Evolutionary conservation across 2,113 vertebrate species (phyloP).

Genomic region (Rutilus rutilus): DNA sequence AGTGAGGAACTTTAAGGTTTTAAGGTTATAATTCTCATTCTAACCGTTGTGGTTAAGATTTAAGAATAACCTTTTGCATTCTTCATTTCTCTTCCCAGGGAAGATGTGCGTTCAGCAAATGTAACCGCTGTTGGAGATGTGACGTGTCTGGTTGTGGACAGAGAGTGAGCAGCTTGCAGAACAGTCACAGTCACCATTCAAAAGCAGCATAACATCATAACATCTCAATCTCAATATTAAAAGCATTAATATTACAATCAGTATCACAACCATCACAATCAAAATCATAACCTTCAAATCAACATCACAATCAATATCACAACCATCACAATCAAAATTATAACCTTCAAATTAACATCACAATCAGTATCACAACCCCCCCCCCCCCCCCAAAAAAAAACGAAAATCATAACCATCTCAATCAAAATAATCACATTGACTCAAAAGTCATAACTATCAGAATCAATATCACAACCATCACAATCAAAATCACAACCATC

Average conservation of each 20-base stretch:
- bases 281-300: neutral
- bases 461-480: no score
- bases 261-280: neutral
- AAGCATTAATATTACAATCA: neutral
- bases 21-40: neutral
- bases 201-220: neutral
- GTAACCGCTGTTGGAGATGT: conserved; percentile 74
- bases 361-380: neutral
- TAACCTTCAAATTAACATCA: neutral
- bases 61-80: neutral
- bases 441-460: no score
- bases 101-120: conserved; percentile 75
- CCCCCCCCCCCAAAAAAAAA: no score
- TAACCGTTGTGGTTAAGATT: neutral
- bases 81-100: conserved; percentile 54
- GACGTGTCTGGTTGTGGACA: conserved; percentile 77
- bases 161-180: conserved; percentile 70
- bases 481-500: no score
- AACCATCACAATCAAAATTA: neutral
- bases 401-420: neutral
- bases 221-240: neutral
- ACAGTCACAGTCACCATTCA: neutral
- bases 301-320: neutral
- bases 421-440: no score
- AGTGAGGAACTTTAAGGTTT: neutral